Conservation (phyloP, 1,140 invertebrate species). For the Sitobion miscanthi region DNA sequence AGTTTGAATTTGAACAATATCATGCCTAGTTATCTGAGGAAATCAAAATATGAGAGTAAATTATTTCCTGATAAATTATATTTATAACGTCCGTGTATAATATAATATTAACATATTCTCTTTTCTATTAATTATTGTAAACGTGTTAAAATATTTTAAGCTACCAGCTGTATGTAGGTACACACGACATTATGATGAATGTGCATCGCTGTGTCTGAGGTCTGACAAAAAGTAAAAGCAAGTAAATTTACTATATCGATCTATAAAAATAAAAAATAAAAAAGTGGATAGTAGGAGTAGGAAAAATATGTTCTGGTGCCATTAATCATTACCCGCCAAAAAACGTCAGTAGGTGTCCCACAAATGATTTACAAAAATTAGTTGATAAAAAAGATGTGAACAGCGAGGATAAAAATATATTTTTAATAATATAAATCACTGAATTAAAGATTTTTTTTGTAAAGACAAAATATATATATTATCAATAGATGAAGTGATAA, state of each 20-base stretch:
- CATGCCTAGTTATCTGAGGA: neutral
- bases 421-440: neutral
- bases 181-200: neutral
- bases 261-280: neutral
- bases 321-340: neutral
- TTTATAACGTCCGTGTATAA: neutral
- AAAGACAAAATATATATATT: neutral
- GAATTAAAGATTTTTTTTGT: neutral
- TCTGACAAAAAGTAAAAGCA: neutral
- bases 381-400: neutral
- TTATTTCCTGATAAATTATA: neutral
- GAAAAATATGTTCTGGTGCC: neutral
- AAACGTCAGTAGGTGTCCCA: neutral
- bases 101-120: neutral
- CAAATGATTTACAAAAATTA: constrained; percentile 2
- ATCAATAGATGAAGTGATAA: neutral
- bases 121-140: neutral
- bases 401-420: neutral
- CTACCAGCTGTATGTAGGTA: neutral
- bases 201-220: neutral
- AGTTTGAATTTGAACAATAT: neutral
- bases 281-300: neutral
- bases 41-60: neutral
- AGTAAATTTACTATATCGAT: neutral
- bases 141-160: neutral